phyloP scores from a whole-genome alignment of 2,113 vertebrate genomes.

The Oncorhynchus keta region DNA sequence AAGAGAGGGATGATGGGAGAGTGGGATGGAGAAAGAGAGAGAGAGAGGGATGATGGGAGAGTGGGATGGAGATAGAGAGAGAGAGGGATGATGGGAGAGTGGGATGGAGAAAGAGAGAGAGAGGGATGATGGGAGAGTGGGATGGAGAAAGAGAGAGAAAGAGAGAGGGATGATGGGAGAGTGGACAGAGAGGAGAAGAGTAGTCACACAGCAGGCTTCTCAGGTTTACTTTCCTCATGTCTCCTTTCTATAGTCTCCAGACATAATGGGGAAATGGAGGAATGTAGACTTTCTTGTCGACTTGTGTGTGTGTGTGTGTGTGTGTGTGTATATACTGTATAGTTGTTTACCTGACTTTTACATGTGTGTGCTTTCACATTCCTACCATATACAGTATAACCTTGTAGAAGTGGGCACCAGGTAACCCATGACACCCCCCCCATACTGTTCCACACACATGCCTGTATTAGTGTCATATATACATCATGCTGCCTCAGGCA shows the following conservation, averaged over 20 bases:
- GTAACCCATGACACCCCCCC: background rate
- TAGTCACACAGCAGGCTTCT: slow-evolving; percentile 25
- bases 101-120: too few relatives aligned
- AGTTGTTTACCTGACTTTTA: background rate
- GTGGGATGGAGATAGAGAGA: too few relatives aligned
- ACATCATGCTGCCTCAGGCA: slow-evolving; percentile 41
- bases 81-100: too few relatives aligned
- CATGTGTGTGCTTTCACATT: slow-evolving; percentile 1
- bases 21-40: too few relatives aligned
- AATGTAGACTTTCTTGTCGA: too few relatives aligned
- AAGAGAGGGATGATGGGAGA: too few relatives aligned
- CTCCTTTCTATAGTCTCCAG: slow-evolving; percentile 23
- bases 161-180: too few relatives aligned
- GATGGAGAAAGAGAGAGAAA: too few relatives aligned
- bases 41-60: too few relatives aligned
- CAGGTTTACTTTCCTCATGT: slow-evolving; percentile 12
- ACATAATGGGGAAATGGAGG: background rate
- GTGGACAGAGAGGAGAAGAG: slow-evolving; percentile 11
- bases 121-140: too few relatives aligned
- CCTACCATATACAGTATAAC: background rate
- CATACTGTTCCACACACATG: background rate
- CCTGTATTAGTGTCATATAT: background rate
- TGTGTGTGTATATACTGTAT: background rate
- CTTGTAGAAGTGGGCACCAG: background rate
- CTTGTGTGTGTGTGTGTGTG: too few relatives aligned